Evolutionary conservation across 2,888 invertebrate genomes (phyloP).

Genomic region (Zaprionus obscuricornis): DNA sequence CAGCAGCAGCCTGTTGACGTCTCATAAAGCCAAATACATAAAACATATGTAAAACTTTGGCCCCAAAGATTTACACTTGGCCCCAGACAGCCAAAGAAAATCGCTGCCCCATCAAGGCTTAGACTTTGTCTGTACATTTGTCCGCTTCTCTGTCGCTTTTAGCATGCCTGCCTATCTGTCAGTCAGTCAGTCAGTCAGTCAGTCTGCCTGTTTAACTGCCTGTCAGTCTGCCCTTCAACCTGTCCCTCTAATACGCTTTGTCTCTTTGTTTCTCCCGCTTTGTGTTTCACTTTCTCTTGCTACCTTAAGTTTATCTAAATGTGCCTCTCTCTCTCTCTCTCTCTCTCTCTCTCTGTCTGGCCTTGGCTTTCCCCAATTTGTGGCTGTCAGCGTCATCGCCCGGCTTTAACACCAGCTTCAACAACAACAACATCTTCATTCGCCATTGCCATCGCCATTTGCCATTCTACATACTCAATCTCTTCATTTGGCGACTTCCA

Average conservation of each 20-base stretch:
- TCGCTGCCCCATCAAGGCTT: slow-evolving; percentile 38
- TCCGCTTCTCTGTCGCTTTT: not conserved
- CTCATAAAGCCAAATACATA: slow-evolving; percentile 51
- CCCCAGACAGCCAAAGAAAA: slow-evolving; percentile 14
- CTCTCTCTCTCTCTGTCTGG: slow-evolving; percentile 24
- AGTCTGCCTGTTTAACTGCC: slow-evolving; percentile 17
- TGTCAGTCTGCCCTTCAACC: not conserved
- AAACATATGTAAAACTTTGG: slow-evolving; percentile 53
- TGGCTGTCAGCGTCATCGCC: slow-evolving; percentile 65
- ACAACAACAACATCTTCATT: slow-evolving; percentile 9
- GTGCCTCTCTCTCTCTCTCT: too few species aligned
- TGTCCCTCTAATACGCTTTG: not conserved
- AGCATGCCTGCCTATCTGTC: not conserved
- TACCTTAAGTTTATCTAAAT: too few species aligned
- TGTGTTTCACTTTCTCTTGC: too few species aligned
- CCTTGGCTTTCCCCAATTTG: slow-evolving; percentile 60
- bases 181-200: not conserved
- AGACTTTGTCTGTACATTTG: slow-evolving; percentile 28
- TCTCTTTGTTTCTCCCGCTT: too few species aligned
- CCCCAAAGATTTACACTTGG: slow-evolving; percentile 48
- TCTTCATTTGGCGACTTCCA: too few species aligned
- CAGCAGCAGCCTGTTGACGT: slow-evolving; percentile 48
- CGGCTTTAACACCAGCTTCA: too few species aligned
- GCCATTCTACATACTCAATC: too few species aligned
- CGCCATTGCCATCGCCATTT: slow-evolving; percentile 2